Base-by-base conservation (phyloP, 1,140 invertebrate species). In the Eufriesea mexicana region DNA sequence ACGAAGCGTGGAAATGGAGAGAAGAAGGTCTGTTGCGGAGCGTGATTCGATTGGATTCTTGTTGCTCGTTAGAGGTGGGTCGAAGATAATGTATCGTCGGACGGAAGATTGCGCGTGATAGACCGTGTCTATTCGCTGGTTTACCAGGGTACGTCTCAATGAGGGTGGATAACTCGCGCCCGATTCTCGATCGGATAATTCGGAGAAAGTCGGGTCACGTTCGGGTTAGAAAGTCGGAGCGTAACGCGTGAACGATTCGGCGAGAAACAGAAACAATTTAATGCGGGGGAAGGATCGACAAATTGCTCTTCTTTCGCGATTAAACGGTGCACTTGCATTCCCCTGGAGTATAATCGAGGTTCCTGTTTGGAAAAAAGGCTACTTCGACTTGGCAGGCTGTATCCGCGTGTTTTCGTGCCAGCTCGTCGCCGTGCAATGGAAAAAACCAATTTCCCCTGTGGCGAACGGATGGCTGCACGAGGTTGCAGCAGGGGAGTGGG, bases 381-480 rank as follows among this genome's bases (percentile, higher is more conserved):
- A 25, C 76, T 51, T 66, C 59, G 82, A 72, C 71, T 67, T 73
- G n/a, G 70, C 68, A 66, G 55, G 64, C 49, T 71, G 77, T 77
- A 55, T 51, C 68, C 77, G 54, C 77, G 83, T 85, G 86, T 88
- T 87, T 84, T 89, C 61, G 85, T 86, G 78, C 84, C 66, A 80
- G 84, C 79, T 86, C 75, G 84, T 85, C 81, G 84, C 83, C 51
- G 84, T 74, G 81, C 76, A 67, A 86, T 86, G 78, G 78, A 89
- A 86, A 89, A 89, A 89, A 86, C 87, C 84, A 89, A 84, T 89
- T 89, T 89, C 85, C 81, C 81, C 47, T 57, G 84, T 86, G 88
- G 85, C 87, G 85, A 79, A 71, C 76, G 84, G 79, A 77, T 61
- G 73, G 73, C 28, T 70, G 20, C 35, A 4, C 35, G 61, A 73